These are phyloP conservation scores for Acanthurus lineatus DNA, from an alignment of 2,797 vertebrate species.

Conservation along the genomic window DNA sequence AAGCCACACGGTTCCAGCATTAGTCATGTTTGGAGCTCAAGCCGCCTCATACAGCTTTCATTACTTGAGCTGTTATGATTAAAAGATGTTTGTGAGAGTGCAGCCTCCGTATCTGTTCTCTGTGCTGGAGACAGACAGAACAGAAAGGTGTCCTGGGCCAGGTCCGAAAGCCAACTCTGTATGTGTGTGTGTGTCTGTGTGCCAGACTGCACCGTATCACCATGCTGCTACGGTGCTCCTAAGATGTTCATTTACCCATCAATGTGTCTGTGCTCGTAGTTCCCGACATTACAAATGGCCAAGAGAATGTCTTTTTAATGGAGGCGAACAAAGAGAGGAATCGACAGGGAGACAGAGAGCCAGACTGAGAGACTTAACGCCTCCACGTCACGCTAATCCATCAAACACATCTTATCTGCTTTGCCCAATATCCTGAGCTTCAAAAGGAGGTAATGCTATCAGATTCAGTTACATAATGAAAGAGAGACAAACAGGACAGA, in stretches of 20 bases:
- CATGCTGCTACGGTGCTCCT: conserved; percentile 23
- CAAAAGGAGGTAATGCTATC: conserved; percentile 66
- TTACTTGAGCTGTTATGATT: conserved; percentile 72
- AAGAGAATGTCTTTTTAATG: conserved; percentile 64
- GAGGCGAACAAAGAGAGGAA: conserved; percentile 64
- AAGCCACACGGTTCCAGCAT: conserved; percentile 66
- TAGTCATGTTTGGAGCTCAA: conserved; percentile 79
- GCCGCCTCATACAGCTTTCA: conserved; percentile 73
- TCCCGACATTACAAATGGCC: conserved; percentile 61
- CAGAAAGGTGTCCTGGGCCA: conserved; percentile 52
- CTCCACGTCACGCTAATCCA: conserved; percentile 67
- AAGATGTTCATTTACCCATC: conserved; percentile 68
- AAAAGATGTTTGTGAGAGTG: conserved; percentile 77
- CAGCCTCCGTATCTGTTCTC: conserved; percentile 62
- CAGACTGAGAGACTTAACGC: conserved; percentile 68
- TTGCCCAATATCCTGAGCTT: conserved; percentile 75
- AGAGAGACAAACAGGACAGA: conserved; percentile 44
- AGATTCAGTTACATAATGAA: conserved; percentile 71
- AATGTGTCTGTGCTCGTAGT: conserved; percentile 35
- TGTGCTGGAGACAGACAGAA: conserved; percentile 49
- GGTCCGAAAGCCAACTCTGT: conserved; percentile 51
- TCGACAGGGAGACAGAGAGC: conserved; percentile 44
- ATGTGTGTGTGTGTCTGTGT: conserved; percentile 8
- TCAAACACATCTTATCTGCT: conserved; percentile 77
- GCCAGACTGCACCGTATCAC: conserved; percentile 45